Base-by-base conservation (phyloP, 2,888 invertebrate species). In the Hirtodrosophila histrioides region DNA sequence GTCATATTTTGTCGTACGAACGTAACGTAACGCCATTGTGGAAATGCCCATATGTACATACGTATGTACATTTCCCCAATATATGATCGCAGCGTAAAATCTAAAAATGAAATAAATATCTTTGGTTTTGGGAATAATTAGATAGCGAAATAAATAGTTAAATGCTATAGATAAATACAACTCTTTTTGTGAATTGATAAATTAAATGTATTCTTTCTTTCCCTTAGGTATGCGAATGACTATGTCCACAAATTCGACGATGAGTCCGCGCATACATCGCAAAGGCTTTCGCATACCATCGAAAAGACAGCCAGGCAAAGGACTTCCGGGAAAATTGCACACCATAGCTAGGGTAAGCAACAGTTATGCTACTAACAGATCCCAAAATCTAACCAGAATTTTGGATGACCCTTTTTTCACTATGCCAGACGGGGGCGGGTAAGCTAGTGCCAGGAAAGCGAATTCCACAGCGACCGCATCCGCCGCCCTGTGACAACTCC, bases 401-500 rank as follows among this genome's bases (percentile, higher is more conserved):
- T 24, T 37, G 1, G 1, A 45, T 23, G 17, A 11, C 0, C 41
- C 27, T 36, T 36, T 27, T 37, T 11, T 44, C 29, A n/a, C 50
- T 9, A 39, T 39, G 43, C 4, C 43, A 91, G 91, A 89, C 90
- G 69, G 90, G 88, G 36, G 89, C 91, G 8, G 92, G 91, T 1
- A 92, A 92, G 70, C 74, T 91, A 39, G 89, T 88, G 51, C 89
- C 91, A 0, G 92, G 92, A 2, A 92, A 92, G 72, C 88, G 91
- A 73, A 90, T 92, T 70, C 88, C 89, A 65, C 89, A 89, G 53
- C 84, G 91, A 65, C 91, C 91, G 54, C 91, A 91, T 82, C 91
- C 93, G 39, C 93, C 93, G 89, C 94, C 94, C 68, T 96, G 96
- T 91, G 97, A 97, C 91, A 97, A 96, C 92, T 97, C 97, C 70